Evolutionary conservation across 2,888 invertebrate species (phyloP), one percentile per base, ranked within the genome.

Genomic region (Andrena bucephala): DNA sequence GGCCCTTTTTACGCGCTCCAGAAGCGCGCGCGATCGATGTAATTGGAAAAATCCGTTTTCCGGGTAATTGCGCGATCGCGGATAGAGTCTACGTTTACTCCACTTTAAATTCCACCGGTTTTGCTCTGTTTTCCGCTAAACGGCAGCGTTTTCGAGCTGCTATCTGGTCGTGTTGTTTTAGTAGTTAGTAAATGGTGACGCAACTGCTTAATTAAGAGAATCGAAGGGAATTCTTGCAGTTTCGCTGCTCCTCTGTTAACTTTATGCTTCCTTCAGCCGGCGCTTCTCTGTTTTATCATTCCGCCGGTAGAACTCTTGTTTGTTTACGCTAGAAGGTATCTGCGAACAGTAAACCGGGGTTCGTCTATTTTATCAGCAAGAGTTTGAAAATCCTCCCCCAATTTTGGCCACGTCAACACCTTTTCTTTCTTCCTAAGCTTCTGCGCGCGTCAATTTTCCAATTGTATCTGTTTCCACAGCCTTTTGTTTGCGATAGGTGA

Each of bases 21-120:
- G 20, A 10, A 16, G 16, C 24, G 27, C 29, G 57, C 36, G 4
- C 29, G 27, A 16, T 31, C 71, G 33, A 29, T 54, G 33, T 71
- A 71, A 80, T 79, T 65, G 60, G 60, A 78, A 66, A 79, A 79
- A 78, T 79, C 69, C 33, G 67, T 78, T 78, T 59, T 50, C 79
- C 63, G 57, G 57, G 63, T 65, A 69, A 79, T 79, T 69, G 78
- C 48, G 48, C 67, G 79, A 24, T 33, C 50, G 7, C n/a, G 33
- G 29, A 20, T 7, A 48, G 65, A 33, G 16, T 24, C 52, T 2
- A 13, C 20, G 7, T 54, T 68, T 54, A 20, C 52, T 31, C 7
- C 33, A 10, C 54, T 24, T 68, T 16, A 52, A 60, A 59, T 57
- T 42, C 42, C 36, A 31, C 0, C 2, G 20, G 8, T 20, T n/a